A percentile compares a stretch with the other conserved stretches of the same genome.
Evolutionary conservation across 2,797 vertebrate genomes (phyloP).

Genomic region (Neosalanx taihuensis): DNA sequence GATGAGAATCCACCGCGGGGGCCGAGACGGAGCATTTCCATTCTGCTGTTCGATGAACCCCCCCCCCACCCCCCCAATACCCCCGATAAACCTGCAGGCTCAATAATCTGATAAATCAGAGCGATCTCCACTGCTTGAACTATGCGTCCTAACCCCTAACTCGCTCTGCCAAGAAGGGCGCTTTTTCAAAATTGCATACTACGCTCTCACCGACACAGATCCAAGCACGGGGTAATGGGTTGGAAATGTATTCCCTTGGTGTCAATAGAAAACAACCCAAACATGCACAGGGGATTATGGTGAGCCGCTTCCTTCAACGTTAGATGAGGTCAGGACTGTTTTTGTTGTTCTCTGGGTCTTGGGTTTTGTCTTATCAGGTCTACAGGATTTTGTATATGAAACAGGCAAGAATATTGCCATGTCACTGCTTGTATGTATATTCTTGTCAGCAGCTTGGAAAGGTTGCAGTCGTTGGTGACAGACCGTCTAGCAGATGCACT

Average conservation of each 20-base stretch:
- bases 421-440: neutral
- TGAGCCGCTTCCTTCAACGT: neutral
- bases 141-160: neutral
- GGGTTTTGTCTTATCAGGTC: too few species aligned
- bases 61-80: neutral
- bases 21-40: slow-evolving; percentile 27
- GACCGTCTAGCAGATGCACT: too few species aligned
- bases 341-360: neutral
- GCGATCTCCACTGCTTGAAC: neutral
- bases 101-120: slow-evolving; percentile 15
- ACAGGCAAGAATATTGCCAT: too few species aligned
- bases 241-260: slow-evolving; percentile 9
- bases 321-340: neutral
- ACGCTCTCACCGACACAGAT: neutral
- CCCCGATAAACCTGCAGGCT: slow-evolving; percentile 2
- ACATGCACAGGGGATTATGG: neutral
- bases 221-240: neutral
- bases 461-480: neutral
- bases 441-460: neutral
- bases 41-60: neutral
- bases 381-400: neutral
- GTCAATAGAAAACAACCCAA: neutral
- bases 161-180: slow-evolving; percentile 3
- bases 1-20: slow-evolving; percentile 13
- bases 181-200: slow-evolving; percentile 16